Percentiles rank a stretch among this genome's conserved stretches.
These are phyloP conservation scores for Lepidothrix coronata DNA, from an alignment of 2,113 vertebrate species.

Conservation along the genomic window DNA sequence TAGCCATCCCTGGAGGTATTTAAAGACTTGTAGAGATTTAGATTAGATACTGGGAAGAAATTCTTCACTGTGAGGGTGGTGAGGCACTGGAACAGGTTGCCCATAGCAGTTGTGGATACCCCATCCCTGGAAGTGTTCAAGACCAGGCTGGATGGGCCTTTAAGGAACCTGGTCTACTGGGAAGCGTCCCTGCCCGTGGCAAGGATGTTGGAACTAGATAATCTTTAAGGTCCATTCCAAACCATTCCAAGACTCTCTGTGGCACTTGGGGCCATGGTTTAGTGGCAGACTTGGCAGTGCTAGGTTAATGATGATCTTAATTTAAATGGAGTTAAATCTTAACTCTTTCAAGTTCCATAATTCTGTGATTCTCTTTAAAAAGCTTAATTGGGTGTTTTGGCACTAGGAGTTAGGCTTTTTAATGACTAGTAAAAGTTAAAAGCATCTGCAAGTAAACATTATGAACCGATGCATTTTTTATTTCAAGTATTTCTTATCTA, in stretches of 20 bases:
- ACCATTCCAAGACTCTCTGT: not conserved
- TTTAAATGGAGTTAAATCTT: too few relatives aligned
- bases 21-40: not conserved
- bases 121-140: not conserved
- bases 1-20: not conserved
- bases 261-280: not conserved
- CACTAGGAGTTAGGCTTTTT: constrained; percentile 44
- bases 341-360: not conserved
- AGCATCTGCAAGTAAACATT: constrained; percentile 52
- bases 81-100: not conserved
- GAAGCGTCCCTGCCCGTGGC: not conserved
- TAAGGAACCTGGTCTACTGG: not conserved
- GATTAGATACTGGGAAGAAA: not conserved
- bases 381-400: constrained; percentile 51
- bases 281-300: not conserved
- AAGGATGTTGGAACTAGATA: fast-evolving
- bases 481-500: not conserved
- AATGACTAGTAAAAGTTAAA: constrained; percentile 65
- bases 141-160: not conserved
- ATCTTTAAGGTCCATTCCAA: not conserved
- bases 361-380: not conserved
- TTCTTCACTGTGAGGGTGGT: not conserved
- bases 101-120: not conserved
- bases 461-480: not conserved
- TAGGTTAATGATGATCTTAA: not conserved